These are phyloP conservation scores for Apogon hyalosoma DNA, from an alignment of 2,797 vertebrate genomes.

Conservation along the genomic window DNA sequence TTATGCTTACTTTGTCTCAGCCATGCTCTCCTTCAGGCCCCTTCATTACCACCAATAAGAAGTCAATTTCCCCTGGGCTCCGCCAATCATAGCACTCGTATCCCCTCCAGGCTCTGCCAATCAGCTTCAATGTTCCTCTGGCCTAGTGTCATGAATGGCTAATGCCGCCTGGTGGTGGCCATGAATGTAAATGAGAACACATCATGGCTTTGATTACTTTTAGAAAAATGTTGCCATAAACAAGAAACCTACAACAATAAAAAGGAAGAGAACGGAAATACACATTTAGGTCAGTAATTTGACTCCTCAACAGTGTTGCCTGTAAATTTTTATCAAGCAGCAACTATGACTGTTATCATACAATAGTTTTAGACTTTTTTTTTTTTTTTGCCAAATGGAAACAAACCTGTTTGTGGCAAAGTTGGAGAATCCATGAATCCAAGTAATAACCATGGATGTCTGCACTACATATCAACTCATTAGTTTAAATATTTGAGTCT, in stretches of 20 bases:
- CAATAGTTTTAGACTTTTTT: too few relatives aligned
- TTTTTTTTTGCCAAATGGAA: too few relatives aligned
- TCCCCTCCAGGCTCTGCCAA: slow-evolving; percentile 68
- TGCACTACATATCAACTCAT: too few relatives aligned
- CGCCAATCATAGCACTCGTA: slow-evolving; percentile 67
- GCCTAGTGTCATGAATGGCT: slow-evolving; percentile 71
- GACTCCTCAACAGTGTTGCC: too few relatives aligned
- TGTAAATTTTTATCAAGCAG: too few relatives aligned
- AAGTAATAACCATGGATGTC: too few relatives aligned
- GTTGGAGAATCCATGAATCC: too few relatives aligned
- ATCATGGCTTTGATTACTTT: not conserved
- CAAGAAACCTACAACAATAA: slow-evolving; percentile 3
- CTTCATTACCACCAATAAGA: slow-evolving; percentile 76
- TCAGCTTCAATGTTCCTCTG: slow-evolving; percentile 58
- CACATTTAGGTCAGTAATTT: too few relatives aligned
- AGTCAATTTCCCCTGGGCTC: slow-evolving; percentile 69
- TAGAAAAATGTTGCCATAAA: slow-evolving; percentile 3
- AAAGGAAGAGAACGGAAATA: not conserved
- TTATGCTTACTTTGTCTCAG: slow-evolving; percentile 53
- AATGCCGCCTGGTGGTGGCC: slow-evolving; percentile 50
- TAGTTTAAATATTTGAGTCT: too few relatives aligned
- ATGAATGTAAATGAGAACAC: slow-evolving; percentile 64
- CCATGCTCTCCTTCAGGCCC: slow-evolving; percentile 45
- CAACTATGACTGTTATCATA: too few relatives aligned
- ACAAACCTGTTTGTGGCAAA: too few relatives aligned